Evolutionary conservation across 2,113 vertebrate species (phyloP), one percentile per base, ranked within the genome.

Genomic region (Ctenodactylus gundi): DNA sequence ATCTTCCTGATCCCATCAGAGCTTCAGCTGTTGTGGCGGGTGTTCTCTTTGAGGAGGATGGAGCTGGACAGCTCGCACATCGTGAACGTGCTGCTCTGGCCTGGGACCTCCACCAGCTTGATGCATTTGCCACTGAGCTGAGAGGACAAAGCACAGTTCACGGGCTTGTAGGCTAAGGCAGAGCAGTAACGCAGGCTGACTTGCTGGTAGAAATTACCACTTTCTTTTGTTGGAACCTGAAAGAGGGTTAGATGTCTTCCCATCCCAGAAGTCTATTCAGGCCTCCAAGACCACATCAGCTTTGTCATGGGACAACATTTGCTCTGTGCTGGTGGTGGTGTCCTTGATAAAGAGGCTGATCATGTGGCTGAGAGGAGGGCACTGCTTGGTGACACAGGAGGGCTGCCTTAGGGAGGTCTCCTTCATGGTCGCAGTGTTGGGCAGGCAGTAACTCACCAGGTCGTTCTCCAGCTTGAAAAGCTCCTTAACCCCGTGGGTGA

Each of bases 201-300:
- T 77, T 99, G 98, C 97, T 99, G 99, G 98, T 99, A 99, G 98
- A 99, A 99, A 98, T 99, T 95, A 99, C 97, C 88, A 99, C 99
- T 97, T 99, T 99, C 98, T 99, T 99, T 97, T 99, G 98, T 99
- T 99, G 12, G 99, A 99, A 94, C 99, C 99, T 67, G 99, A 99
- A 34, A 99, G 99, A 0, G 99, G 99, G 90, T 99, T 99, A 97
- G 99, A 99, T 94, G 99, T 99, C 0, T 99, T 98, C 41, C 99
- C 99, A 0, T 99, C 99, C 99, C 99, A 99, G 97, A 99, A 99
- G 97, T 99, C 99, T 1, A 99, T 99, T 98, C 99, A 99, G 95
- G 99, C 98, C 97, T 99, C 99, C 9, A 99, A 97, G 97, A 99
- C 99, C 81, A 99, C 99, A 55, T 99, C 99, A 1, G 99, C 99